Base-by-base conservation (phyloP, 92 coral and sea anemone species). In the Actinernus sp. region DNA sequence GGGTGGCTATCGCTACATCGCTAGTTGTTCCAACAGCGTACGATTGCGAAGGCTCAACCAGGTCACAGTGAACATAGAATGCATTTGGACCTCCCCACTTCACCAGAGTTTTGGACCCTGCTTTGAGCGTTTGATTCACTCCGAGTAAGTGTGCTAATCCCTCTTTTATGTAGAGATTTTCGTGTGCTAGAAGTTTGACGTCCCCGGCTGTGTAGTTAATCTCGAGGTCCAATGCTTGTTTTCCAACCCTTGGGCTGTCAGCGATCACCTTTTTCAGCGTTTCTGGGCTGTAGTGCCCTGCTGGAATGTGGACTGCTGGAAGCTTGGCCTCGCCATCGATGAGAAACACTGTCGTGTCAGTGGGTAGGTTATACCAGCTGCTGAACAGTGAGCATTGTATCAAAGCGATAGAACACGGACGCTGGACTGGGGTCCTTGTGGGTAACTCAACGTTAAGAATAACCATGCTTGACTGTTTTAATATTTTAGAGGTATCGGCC, bases 351-450 rank as follows among this genome's bases (percentile, higher is more conserved):
- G 10, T 8, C 10, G 10, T 12, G 17, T 45, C 52, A 5, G 18
- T 8, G 32, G 52, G 7, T 26, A 65, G 60, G 38, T 65, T 65
- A 18, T 65, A 44, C 73, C 73, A 65, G 73, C 73, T 54, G 50
- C 52, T 50, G 23, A 48, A 50, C 55, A 66, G 54, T 49, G 74
- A 48, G 27, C 74, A 66, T 4, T 56, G 22, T 32, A 36, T 49
- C 75, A 68, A 34, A 50, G 63, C 55, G 6, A 68, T 54, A 32
- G 37, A 54, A 37, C 63, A 32, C 43, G 75, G 75, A 21, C 38
- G 34, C 28, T 52, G n/a, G n/a, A n/a, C n/a, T n/a, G n/a, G n/a
- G n/a, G n/a, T n/a, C n/a, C n/a, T n/a, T n/a, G n/a, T n/a, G n/a
- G n/a, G n/a, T n/a, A n/a, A n/a, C n/a, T n/a, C n/a, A n/a, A n/a